Evolutionary conservation across 2,888 invertebrate species (phyloP), one percentile per base, ranked within the genome.

Genomic region (Tyria jacobaeae): DNA sequence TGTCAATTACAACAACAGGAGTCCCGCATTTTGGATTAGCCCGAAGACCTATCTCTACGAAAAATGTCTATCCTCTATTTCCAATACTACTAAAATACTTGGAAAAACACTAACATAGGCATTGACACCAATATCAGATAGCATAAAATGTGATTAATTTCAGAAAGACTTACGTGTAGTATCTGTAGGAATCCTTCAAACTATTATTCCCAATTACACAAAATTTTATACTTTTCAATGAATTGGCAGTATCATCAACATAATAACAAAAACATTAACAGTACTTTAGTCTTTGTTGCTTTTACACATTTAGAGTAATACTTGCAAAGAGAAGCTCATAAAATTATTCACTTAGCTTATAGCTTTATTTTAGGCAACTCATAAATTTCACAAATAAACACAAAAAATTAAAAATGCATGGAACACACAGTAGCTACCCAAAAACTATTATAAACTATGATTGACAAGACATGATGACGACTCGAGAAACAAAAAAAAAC

Each of bases 171-270:
- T 60, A 60, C 60, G n/a, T 21, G 31, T 15, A n/a, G 21, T 48
- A 37, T 51, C 37, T 31, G 6, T 2, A 17, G 27, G 44, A 17
- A 37, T 54, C 37, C 53, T 47, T 9, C 54, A 50, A 50, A 41
- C 49, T 35, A 51, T 75, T 64, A 76, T 64, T 73, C 73, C 73
- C 70, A 63, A 50, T 59, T 55, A 61, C 70, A 73, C 72, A 44
- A 56, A 63, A 69, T 70, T 35, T 59, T 60, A n/a, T 67, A 34
- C 54, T 60, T 59, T 51, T 73, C 60, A 73, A 64, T 76, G 52
- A 73, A 61, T 66, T 70, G 65, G 62, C 64, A 57, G 57, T 60
- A 53, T 70, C 73, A 70, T 66, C 57, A 60, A 50, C 57, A 35
- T 39, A 51, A 57, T n/a, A 48, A 21, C 9, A 48, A 53, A 24